phyloP scores from a whole-genome alignment of 2,888 invertebrate genomes.

The Drosophila bunnanda region DNA sequence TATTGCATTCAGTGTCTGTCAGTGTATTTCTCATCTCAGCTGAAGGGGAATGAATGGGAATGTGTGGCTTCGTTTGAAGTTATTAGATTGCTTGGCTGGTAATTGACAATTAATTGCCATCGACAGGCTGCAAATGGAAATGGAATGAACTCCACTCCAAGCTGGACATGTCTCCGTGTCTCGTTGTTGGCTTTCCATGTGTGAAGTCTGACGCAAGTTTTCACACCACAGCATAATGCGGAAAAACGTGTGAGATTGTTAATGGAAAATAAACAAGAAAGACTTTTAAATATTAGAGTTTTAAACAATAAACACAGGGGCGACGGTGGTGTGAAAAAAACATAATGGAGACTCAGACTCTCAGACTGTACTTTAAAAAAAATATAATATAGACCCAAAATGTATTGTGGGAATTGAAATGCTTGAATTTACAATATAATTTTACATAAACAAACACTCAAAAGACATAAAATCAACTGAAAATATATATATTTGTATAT shows the following conservation, averaged over 20 bases:
- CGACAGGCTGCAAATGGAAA: slow-evolving; percentile 36
- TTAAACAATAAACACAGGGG: not conserved
- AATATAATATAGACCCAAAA: not conserved
- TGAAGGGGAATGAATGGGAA: not conserved
- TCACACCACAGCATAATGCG: slow-evolving; percentile 24
- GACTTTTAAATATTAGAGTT: not conserved
- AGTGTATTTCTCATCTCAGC: slow-evolving; percentile 4
- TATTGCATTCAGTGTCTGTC: slow-evolving; percentile 1
- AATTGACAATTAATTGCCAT: slow-evolving; percentile 68
- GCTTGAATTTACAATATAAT: not conserved
- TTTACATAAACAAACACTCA: not conserved
- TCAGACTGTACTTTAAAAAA: not conserved
- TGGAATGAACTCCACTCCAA: slow-evolving; percentile 30
- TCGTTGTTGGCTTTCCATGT: slow-evolving; percentile 16
- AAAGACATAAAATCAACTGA: not conserved
- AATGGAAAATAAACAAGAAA: slow-evolving; percentile 31
- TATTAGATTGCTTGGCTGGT: slow-evolving; percentile 60
- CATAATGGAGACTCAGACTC: not conserved
- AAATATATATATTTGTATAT: not conserved
- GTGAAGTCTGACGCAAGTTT: slow-evolving; percentile 45
- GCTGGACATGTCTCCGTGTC: not conserved
- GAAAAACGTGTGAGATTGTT: slow-evolving; percentile 5
- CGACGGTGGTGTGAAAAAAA: not conserved
- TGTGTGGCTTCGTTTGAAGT: slow-evolving; percentile 49
- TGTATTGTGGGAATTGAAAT: not conserved